Evolutionary conservation across 2,113 vertebrate genomes (phyloP).

Genomic region (Hippocampus zosterae): DNA sequence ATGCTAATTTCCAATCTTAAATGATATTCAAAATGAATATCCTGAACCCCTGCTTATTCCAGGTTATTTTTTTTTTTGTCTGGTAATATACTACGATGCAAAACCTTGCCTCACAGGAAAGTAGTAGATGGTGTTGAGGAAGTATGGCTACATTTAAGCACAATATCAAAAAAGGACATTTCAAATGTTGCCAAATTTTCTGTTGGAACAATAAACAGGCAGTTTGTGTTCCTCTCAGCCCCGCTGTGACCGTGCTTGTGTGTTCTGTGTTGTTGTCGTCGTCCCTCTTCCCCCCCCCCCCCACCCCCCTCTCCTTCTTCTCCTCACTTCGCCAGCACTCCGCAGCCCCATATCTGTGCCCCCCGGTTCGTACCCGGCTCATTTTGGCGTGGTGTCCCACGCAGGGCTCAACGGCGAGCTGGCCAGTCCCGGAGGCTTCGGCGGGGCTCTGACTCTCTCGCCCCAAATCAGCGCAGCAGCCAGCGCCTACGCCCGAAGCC

Average conservation of each 20-base stretch:
- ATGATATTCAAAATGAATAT: too few relatives aligned
- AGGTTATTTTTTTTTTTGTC: too few relatives aligned
- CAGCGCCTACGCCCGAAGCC: conserved; percentile 77
- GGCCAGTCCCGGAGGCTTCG: conserved; percentile 75
- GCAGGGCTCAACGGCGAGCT: conserved; percentile 80
- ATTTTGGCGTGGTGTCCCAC: conserved; percentile 81
- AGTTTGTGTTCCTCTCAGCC: background rate
- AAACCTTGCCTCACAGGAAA: background rate
- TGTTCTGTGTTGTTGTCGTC: conserved; percentile 6
- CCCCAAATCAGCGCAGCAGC: conserved; percentile 81
- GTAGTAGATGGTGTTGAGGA: background rate
- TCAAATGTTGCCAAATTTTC: background rate
- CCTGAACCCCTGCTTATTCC: too few relatives aligned
- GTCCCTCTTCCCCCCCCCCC: too few relatives aligned
- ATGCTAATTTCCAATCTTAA: too few relatives aligned
- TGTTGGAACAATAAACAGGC: background rate
- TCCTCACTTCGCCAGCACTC: conserved; percentile 69
- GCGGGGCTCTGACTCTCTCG: conserved; percentile 80
- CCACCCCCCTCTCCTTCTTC: too few relatives aligned
- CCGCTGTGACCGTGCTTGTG: conserved; percentile 35
- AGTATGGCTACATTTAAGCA: background rate
- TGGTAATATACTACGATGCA: too few relatives aligned
- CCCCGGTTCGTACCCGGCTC: conserved; percentile 76
- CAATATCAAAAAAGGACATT: background rate
- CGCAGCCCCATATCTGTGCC: conserved; percentile 80